Evolutionary conservation across 2,797 vertebrate species (phyloP).

Genomic region (Pseudochromis fuscus): DNA sequence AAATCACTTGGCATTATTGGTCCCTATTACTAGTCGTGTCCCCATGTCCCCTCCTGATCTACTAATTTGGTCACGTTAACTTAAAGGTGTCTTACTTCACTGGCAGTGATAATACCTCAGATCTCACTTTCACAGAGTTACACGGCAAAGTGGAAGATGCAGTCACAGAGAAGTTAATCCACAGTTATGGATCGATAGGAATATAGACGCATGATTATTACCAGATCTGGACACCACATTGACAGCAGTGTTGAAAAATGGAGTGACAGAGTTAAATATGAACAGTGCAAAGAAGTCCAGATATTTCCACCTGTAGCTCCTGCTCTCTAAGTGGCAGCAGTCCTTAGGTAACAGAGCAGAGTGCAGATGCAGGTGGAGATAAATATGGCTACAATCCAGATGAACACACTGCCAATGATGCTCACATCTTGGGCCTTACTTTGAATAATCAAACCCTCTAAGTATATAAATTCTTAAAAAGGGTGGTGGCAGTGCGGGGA

Average conservation of each 20-base stretch:
- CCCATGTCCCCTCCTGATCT: background rate
- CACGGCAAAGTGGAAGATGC: conserved; percentile 5
- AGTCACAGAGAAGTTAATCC: background rate
- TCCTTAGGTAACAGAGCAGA: conserved; percentile 20
- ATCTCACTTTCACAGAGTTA: background rate
- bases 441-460: conserved; percentile 42
- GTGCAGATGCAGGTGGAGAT: conserved; percentile 39
- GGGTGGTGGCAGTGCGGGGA: conserved; percentile 23
- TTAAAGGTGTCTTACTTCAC: conserved; percentile 6
- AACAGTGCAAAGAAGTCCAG: background rate
- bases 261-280: conserved; percentile 1
- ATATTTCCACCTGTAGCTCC: conserved; percentile 23
- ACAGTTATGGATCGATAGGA: background rate
- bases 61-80: conserved; percentile 12
- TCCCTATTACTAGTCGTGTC: conserved; percentile 1
- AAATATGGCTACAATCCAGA: conserved; percentile 55
- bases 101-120: conserved; percentile 57
- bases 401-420: conserved; percentile 33
- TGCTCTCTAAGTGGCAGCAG: conserved; percentile 17
- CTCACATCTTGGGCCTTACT: conserved; percentile 16
- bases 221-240: conserved; percentile 11
- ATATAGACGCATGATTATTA: conserved; percentile 2
- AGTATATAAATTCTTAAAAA: conserved; percentile 52
- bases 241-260: conserved; percentile 20
- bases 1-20: conserved; percentile 26